phyloP scores from a whole-genome alignment of 92 coral and sea anemone species.

The Epizoanthus ramosus region DNA sequence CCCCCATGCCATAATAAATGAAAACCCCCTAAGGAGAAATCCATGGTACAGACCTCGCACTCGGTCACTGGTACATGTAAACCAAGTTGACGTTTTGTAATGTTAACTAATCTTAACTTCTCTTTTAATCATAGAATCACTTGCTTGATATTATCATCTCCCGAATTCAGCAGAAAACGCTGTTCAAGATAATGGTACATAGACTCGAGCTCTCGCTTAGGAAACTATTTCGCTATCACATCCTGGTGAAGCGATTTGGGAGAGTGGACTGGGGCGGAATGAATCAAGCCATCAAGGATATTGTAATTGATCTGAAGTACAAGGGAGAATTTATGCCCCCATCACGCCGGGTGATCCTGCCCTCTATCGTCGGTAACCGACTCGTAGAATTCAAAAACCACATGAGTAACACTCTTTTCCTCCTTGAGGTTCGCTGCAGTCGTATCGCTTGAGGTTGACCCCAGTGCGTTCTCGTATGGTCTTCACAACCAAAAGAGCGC shows the following conservation, averaged over 20 bases:
- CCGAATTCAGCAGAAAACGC: slow-evolving; percentile 6
- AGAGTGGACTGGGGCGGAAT: slow-evolving; percentile 27
- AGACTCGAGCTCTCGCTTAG: slow-evolving; percentile 13
- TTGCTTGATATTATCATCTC: slow-evolving; percentile 28
- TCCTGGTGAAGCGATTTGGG: slow-evolving; percentile 36
- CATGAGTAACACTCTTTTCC: slow-evolving; percentile 44
- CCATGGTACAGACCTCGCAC: too few relatives aligned
- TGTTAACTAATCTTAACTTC: too few relatives aligned
- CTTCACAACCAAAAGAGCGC: slow-evolving; percentile 22
- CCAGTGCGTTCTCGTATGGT: slow-evolving; percentile 34
- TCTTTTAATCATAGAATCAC: slow-evolving; percentile 20
- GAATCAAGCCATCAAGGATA: slow-evolving; percentile 24
- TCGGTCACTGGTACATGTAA: too few relatives aligned
- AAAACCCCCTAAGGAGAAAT: too few relatives aligned
- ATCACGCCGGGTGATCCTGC: slow-evolving; percentile 19
- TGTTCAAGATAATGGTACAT: slow-evolving; percentile 25
- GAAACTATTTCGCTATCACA: slow-evolving; percentile 40
- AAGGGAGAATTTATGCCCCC: slow-evolving; percentile 43
- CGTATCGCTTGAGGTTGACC: slow-evolving; percentile 27
- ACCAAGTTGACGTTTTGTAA: too few relatives aligned
- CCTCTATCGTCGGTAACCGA: slow-evolving; percentile 34
- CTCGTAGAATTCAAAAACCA: slow-evolving; percentile 15
- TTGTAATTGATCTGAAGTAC: slow-evolving; percentile 23
- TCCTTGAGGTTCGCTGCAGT: slow-evolving; percentile 48
- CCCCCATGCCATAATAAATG: too few relatives aligned